Conservation (phyloP, 2,113 vertebrate genomes). For the Cryptomyrus ogoouensis region DNA sequence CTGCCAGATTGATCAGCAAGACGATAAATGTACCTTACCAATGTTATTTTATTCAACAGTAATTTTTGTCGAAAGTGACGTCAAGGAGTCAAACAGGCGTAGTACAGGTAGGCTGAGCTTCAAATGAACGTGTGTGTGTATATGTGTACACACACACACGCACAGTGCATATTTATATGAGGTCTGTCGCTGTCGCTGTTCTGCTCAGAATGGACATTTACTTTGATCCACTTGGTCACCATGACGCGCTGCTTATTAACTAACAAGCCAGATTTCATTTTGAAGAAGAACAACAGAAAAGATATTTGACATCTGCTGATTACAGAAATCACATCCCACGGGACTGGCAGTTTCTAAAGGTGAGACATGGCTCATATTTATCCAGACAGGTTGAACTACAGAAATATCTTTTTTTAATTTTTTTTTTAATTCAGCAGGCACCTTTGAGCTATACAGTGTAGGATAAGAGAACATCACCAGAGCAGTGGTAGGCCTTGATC, state of each 20-base stretch:
- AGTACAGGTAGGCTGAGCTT: not conserved
- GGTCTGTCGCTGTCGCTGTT: not conserved
- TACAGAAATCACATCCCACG: not conserved
- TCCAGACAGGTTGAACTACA: no score
- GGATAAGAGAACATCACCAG: not conserved
- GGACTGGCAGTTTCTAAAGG: not conserved
- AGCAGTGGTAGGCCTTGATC: not conserved
- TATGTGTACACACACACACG: not conserved
- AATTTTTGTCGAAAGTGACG: not conserved
- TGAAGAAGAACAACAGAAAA: not conserved
- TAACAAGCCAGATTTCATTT: not conserved
- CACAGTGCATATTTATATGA: not conserved
- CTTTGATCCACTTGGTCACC: not conserved
- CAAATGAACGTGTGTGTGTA: not conserved
- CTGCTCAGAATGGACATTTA: not conserved
- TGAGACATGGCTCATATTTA: not conserved
- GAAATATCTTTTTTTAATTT: no score
- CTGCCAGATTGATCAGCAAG: not conserved
- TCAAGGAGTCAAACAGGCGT: not conserved
- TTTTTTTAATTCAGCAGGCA: no score
- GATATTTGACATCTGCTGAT: not conserved
- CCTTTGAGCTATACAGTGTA: not conserved
- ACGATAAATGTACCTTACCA: not conserved
- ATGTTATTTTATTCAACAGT: not conserved
- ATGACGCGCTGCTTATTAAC: not conserved